Evolutionary conservation across 53 echinoderm and acorn worm genomes (phyloP), one percentile per base, ranked within the genome.

Genomic region (Stichopus horrens): DNA sequence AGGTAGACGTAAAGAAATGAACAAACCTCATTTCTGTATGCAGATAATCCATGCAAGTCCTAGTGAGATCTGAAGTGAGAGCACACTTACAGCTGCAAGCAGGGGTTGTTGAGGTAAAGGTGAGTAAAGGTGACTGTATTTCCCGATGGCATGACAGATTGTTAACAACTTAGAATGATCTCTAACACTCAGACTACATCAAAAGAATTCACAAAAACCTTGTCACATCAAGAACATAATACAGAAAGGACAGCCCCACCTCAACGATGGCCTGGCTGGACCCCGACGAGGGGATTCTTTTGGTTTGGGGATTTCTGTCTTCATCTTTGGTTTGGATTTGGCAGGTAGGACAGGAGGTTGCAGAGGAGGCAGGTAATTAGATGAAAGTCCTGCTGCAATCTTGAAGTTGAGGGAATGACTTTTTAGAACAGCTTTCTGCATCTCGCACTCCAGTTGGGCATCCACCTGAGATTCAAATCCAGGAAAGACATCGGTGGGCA

Each of bases 281-380:
- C 95, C 92, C 53, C 88, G 93, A 63, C 89, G 89, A 53, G 89
- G 65, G 53, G 95, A 92, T 78, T 94, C 89, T 11, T 86, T 75
- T 58, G 95, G 92, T 68, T 93, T 95, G 22, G 97, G 94, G 22
- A 97, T 89, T 74, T 97, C 94, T 76, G 91, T 94, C 86, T 94
- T 95, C 23, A 74, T 63, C 9, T 87, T 89, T 52, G 91, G 90
- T 77, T 95, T 91, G 83, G 79, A 89, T 77, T 88, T 92, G 83
- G 87, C 76, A n/a, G 91, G 90, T 86, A 90, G 76, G 6, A 96
- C 93, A 52, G 92, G 93, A 55, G 96, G 95, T 16, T 93, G 90
- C 20, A 99, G 91, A 56, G 99, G 99, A 60, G 99, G 99, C 37
- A 99, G 93, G 86, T 99, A 99, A n/a, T 90, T 92, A 4, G 93